phyloP scores from a whole-genome alignment of 2,113 vertebrate species.

The Cynoglossus semilaevis region DNA sequence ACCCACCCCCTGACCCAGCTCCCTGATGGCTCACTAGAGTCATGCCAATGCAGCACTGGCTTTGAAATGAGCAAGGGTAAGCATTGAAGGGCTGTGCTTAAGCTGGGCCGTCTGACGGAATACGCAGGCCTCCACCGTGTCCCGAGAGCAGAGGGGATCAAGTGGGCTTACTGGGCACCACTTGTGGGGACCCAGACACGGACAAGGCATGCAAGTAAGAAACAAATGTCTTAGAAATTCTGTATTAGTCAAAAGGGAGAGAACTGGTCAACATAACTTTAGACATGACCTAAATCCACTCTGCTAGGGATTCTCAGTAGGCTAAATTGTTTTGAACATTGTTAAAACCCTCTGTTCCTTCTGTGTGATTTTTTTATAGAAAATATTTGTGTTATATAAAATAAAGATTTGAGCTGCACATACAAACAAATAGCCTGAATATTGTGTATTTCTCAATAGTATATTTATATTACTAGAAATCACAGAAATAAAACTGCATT shows the following conservation, averaged over 20 bases:
- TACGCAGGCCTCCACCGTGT: slow-evolving; percentile 70
- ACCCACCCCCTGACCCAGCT: slow-evolving; percentile 48
- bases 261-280: slow-evolving; percentile 43
- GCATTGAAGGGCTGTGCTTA: slow-evolving; percentile 64
- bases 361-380: no score
- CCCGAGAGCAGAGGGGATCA: slow-evolving; percentile 75
- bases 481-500: no score
- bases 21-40: slow-evolving; percentile 69
- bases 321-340: slow-evolving; percentile 69
- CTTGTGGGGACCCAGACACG: slow-evolving; percentile 50
- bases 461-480: no score
- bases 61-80: slow-evolving; percentile 62
- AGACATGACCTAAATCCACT: slow-evolving; percentile 64
- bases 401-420: no score
- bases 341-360: no score
- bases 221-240: slow-evolving; percentile 58
- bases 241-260: slow-evolving; percentile 44
- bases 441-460: no score
- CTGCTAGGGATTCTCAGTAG: slow-evolving; percentile 54
- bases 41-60: slow-evolving; percentile 67
- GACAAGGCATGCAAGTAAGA: slow-evolving; percentile 56
- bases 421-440: no score
- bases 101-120: slow-evolving; percentile 59
- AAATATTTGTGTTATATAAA: slow-evolving; percentile 46
- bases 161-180: slow-evolving; percentile 68